Evolutionary conservation across 2,888 invertebrate genomes (phyloP).

Genomic region (Labia minor): DNA sequence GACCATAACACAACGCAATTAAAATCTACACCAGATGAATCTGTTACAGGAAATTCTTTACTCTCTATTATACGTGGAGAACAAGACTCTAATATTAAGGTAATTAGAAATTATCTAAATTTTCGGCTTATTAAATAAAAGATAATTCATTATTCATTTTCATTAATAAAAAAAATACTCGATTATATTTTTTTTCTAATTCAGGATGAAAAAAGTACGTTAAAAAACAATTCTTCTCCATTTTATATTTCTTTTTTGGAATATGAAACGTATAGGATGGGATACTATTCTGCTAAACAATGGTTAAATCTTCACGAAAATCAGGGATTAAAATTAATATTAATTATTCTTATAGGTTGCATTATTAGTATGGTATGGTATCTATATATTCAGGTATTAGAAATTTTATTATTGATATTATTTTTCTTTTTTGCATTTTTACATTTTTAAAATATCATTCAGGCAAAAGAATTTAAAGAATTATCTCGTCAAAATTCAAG

Average conservation of each 20-base stretch:
- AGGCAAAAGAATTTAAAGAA: slow-evolving; percentile 56
- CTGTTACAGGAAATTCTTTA: slow-evolving; percentile 29
- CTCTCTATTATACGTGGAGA: not conserved
- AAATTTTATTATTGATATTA: slow-evolving; percentile 32
- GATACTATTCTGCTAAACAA: slow-evolving; percentile 38
- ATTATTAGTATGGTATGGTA: slow-evolving; percentile 67
- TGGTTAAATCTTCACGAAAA: slow-evolving; percentile 70
- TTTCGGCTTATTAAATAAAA: not conserved
- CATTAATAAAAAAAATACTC: not conserved
- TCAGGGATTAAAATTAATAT: slow-evolving; percentile 56
- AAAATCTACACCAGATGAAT: slow-evolving; percentile 34
- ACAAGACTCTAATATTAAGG: not conserved
- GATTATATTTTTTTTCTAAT: not conserved
- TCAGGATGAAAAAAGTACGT: not conserved
- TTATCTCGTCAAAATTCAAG: slow-evolving; percentile 44
- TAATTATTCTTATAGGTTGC: slow-evolving; percentile 55
- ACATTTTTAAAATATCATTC: slow-evolving; percentile 26
- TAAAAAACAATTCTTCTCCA: not conserved
- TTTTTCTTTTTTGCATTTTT: slow-evolving; percentile 8
- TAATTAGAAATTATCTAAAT: too few species aligned
- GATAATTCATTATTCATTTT: not conserved
- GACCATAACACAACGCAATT: slow-evolving; percentile 29
- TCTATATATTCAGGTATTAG: slow-evolving; percentile 54
- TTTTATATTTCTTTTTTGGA: not conserved
- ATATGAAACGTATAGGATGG: slow-evolving; percentile 28